phyloP scores from a whole-genome alignment of 2,888 invertebrate genomes.

The Endomychus coccineus region DNA sequence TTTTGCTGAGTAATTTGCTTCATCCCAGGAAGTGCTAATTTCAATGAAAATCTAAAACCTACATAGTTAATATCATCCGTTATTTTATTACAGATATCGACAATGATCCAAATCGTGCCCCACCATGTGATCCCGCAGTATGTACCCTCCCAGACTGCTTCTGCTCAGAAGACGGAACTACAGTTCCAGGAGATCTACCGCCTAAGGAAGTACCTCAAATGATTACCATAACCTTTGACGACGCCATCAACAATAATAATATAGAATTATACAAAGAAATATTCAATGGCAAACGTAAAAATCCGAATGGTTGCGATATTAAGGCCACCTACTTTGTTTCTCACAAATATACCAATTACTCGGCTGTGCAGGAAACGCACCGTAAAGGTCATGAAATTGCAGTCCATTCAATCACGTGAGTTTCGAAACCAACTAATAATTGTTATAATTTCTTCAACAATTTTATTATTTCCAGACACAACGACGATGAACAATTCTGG shows the following conservation, averaged over 20 bases:
- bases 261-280: constrained; percentile 90
- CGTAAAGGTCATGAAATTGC: constrained; percentile 90
- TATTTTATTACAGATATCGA: constrained; percentile 62
- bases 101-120: constrained; percentile 88
- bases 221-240: constrained; percentile 91
- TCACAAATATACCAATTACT: constrained; percentile 90
- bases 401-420: constrained; percentile 89
- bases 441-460: too few species aligned
- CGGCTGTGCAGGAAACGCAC: constrained; percentile 85
- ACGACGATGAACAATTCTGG: constrained; percentile 88
- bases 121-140: constrained; percentile 78
- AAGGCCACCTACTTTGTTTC: constrained; percentile 88
- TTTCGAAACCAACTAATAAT: too few species aligned
- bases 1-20: too few species aligned
- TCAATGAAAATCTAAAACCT: too few species aligned
- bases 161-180: constrained; percentile 88
- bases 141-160: constrained; percentile 88
- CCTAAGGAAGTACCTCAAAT: constrained; percentile 84
- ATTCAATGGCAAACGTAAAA: constrained; percentile 80
- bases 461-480: constrained; percentile 57
- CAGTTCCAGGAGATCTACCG: constrained; percentile 77
- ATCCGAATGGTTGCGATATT: constrained; percentile 90
- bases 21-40: too few species aligned
- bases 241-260: constrained; percentile 92
- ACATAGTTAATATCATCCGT: neutral